Evolutionary conservation across 2,113 vertebrate genomes (phyloP), one percentile per base, ranked within the genome.

Genomic region (Cheirogaleus medius): DNA sequence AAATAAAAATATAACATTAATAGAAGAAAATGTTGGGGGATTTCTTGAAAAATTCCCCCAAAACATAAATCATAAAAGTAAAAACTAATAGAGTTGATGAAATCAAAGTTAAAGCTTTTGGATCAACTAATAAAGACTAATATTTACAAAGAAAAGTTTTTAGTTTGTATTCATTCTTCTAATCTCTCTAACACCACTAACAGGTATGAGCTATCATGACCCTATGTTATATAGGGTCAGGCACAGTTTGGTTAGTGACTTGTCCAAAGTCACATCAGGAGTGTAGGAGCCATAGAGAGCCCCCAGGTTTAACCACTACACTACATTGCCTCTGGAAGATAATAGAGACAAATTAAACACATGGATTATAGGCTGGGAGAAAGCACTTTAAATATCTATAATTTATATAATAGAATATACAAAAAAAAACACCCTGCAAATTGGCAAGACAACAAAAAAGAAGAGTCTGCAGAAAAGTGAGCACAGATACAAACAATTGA

Each of bases 1-100:
- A 95, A 94, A 90, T 60, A 60, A 86, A 90, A 69, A 86, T 58
- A 42, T 34, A 60, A 81, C 81, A 68, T 86, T 34, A 87, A 63
- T 49, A 78, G 42, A 56, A 93, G 18, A 94, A 49, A 71, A 95
- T 60, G 2, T 8, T 78, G 37, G 27, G 27, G 37, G 37, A 83
- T 91, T 93, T 91, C 44, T 84, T 47, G 11, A 15, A 91, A 83
- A 78, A 29, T 63, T 11, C n/a, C 27, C 32, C 11, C 6, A 82
- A 82, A 56, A 29, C 17, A 52, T 37, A 82, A 87, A 73, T 21
- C 21, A 74, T 44, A 34, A 81, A 81, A 91, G 25, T 39, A 37
- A 87, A 91, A 68, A 17, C 20, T 66, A 92, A 82, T 44, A 17
- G 66, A 73, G 74, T 74, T 73, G 23, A 87, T 69, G 27, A 86